A percentile compares a stretch with the other conserved stretches of the same genome.
These are phyloP conservation scores for Eutrigla gurnardus DNA, from an alignment of 2,797 vertebrate species.

Conservation along the genomic window DNA sequence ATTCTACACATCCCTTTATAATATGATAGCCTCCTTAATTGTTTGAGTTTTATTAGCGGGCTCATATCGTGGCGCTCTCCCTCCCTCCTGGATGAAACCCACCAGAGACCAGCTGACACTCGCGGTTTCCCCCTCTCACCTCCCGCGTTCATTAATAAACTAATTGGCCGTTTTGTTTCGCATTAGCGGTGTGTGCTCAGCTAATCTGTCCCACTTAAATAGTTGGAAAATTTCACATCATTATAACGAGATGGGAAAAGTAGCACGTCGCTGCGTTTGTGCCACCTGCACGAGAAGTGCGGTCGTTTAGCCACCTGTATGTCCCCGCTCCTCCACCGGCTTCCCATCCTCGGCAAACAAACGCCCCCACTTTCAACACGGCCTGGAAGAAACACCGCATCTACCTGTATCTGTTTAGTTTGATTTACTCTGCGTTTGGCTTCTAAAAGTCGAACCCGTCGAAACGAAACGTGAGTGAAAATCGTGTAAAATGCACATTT, in stretches of 20 bases:
- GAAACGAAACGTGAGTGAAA: too few species aligned
- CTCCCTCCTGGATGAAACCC: not conserved
- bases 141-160: conserved; percentile 69
- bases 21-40: not conserved
- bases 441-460: not conserved
- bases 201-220: conserved; percentile 83
- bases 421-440: not conserved
- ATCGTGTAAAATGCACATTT: not conserved
- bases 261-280: conserved; percentile 82
- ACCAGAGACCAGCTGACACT: not conserved
- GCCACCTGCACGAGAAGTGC: conserved; percentile 81
- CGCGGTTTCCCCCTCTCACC: not conserved
- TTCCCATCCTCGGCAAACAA: conserved; percentile 40
- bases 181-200: conserved; percentile 88
- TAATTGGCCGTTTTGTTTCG: conserved; percentile 82
- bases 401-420: not conserved
- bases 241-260: conserved; percentile 87
- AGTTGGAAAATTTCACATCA: conserved; percentile 85
- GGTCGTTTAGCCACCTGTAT: conserved; percentile 70
- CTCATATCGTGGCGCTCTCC: not conserved
- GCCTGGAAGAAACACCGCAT: not conserved
- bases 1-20: not conserved
- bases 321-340: conserved; percentile 32
- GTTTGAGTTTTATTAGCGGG: not conserved
- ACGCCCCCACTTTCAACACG: conserved; percentile 21